phyloP scores from a whole-genome alignment of 2,113 vertebrate species.

The Tupaia chinensis region DNA sequence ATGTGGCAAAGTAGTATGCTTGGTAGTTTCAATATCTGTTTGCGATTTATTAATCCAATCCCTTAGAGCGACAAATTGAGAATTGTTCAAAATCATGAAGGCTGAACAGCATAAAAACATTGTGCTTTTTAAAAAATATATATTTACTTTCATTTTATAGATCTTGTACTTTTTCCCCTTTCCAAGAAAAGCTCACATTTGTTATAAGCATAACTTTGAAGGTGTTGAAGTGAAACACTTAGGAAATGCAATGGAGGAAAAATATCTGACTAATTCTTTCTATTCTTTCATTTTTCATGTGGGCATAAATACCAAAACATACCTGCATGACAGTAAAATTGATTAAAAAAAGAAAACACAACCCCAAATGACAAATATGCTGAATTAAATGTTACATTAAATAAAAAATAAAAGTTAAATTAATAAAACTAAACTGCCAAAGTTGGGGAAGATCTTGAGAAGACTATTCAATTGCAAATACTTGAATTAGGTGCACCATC shows the following conservation, averaged over 20 bases:
- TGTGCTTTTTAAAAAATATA: neutral
- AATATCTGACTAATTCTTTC: neutral
- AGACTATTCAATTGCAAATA: neutral
- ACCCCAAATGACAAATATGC: neutral
- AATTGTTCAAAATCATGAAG: neutral
- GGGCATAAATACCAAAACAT: neutral
- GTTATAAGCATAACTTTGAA: neutral
- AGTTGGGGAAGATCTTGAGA: no score
- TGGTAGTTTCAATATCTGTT: neutral
- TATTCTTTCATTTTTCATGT: conserved; percentile 2
- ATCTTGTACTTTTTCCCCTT: neutral
- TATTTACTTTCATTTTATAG: neutral
- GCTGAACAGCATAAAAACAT: neutral
- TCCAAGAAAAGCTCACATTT: neutral
- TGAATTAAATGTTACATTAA: conserved; percentile 17
- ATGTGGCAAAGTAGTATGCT: neutral
- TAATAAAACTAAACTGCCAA: neutral
- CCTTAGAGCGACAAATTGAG: neutral
- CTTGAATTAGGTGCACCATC: conserved; percentile 60
- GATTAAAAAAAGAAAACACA: neutral
- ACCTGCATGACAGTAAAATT: neutral
- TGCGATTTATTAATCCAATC: neutral
- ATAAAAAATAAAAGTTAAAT: conserved; percentile 13
- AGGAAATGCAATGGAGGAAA: neutral
- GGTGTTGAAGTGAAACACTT: neutral